Conservation (phyloP, 2,888 invertebrate genomes). For the Cenopis cana region DNA sequence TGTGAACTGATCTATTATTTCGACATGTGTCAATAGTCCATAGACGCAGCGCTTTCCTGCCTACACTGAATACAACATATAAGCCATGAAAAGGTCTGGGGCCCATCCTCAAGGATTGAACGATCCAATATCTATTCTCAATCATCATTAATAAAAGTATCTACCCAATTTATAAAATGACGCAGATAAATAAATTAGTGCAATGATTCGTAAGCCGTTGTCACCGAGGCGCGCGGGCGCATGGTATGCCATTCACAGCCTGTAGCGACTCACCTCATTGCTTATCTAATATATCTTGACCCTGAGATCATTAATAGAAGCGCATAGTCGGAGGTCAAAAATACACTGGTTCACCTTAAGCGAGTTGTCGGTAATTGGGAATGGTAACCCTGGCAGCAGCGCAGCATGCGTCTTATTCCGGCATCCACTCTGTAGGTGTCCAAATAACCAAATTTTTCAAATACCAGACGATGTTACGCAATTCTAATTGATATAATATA, state of each 20-base stretch:
- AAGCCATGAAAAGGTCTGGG: too few relatives aligned
- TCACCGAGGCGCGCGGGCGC: slow-evolving; percentile 40
- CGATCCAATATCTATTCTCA: background rate
- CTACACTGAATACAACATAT: too few relatives aligned
- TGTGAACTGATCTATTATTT: too few relatives aligned
- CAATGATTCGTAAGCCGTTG: slow-evolving; percentile 30
- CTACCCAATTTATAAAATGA: background rate
- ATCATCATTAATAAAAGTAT: slow-evolving; percentile 3
- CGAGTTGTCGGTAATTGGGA: background rate
- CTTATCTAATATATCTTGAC: background rate
- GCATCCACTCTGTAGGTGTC: slow-evolving; percentile 57
- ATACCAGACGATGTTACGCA: slow-evolving; percentile 74
- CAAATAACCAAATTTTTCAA: slow-evolving; percentile 75
- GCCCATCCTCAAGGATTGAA: background rate
- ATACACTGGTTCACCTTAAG: background rate
- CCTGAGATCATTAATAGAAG: background rate
- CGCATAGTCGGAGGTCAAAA: background rate
- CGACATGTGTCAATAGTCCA: too few relatives aligned
- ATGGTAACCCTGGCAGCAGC: slow-evolving; percentile 39
- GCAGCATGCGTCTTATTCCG: slow-evolving; percentile 72
- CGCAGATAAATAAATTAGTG: background rate
- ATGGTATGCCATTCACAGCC: slow-evolving; percentile 36
- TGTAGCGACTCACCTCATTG: background rate
- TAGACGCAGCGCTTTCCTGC: too few relatives aligned
- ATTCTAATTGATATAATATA: slow-evolving; percentile 64